phyloP scores from a whole-genome alignment of 2,113 vertebrate genomes.

The Odontophorus gujanensis region DNA sequence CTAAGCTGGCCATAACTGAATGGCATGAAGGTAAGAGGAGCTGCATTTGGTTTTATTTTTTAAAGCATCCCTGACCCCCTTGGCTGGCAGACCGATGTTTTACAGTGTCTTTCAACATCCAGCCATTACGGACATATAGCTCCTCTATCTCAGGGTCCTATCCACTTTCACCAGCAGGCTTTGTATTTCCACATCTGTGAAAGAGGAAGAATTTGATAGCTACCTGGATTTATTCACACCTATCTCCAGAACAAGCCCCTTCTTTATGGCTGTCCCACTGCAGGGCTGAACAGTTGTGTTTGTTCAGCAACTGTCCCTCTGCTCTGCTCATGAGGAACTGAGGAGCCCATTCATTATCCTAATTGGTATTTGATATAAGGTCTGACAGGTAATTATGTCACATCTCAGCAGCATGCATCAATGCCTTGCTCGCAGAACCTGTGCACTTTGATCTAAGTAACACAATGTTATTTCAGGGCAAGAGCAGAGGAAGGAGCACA shows the following conservation, averaged over 20 bases:
- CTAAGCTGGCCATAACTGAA: background rate
- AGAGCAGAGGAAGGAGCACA: background rate
- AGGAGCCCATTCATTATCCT: background rate
- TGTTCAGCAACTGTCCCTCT: background rate
- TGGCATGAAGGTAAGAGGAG: background rate
- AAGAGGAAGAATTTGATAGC: background rate
- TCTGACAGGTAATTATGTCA: background rate
- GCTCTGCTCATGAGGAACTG: background rate
- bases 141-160: background rate
- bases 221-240: background rate
- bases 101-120: background rate
- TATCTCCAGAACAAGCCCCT: background rate
- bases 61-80: background rate
- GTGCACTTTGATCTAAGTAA: background rate
- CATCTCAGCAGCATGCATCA: background rate
- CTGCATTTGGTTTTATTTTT: background rate
- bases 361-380: background rate
- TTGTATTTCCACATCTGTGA: background rate
- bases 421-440: background rate
- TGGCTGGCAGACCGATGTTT: background rate
- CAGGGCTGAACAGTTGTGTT: background rate
- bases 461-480: background rate
- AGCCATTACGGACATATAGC: background rate
- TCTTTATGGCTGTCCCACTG: background rate
- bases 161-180: background rate